Conservation (phyloP, 2,797 vertebrate species). For the Ibycter americanus region DNA sequence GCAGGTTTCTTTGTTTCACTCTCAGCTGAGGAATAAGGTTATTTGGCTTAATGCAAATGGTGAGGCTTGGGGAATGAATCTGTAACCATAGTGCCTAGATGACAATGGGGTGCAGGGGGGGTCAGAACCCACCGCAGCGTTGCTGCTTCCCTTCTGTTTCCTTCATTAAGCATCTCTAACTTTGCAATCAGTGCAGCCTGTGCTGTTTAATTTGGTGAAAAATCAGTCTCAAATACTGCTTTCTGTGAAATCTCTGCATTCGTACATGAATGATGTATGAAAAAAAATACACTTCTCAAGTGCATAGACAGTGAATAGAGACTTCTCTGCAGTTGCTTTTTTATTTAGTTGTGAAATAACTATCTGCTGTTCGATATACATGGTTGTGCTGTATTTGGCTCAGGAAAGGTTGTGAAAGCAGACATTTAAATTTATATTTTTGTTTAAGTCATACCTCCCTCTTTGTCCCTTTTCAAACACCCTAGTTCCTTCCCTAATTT, state of each 20-base stretch:
- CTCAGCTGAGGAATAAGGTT: not conserved
- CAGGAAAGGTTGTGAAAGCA: not conserved
- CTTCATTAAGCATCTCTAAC: not conserved
- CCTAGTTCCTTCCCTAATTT: not conserved
- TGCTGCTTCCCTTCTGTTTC: not conserved
- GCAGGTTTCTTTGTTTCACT: not conserved
- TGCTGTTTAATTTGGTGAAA: not conserved
- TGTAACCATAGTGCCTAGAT: not conserved
- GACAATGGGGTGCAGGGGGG: not conserved
- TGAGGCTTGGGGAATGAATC: not conserved
- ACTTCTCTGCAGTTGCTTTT: not conserved
- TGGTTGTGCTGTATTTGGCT: not conserved
- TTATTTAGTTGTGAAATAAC: not conserved
- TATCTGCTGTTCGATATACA: not conserved
- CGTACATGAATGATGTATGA: not conserved
- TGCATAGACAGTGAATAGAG: not conserved
- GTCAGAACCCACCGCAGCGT: not conserved
- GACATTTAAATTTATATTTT: not conserved
- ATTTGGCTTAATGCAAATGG: not conserved
- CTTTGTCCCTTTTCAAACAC: not conserved
- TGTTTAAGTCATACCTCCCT: not conserved
- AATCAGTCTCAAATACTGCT: not conserved
- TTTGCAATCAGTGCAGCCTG: not conserved
- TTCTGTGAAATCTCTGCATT: not conserved
- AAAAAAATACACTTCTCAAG: not conserved